phyloP scores from a whole-genome alignment of 2,888 invertebrate genomes.

The Anthophora plumipes region DNA sequence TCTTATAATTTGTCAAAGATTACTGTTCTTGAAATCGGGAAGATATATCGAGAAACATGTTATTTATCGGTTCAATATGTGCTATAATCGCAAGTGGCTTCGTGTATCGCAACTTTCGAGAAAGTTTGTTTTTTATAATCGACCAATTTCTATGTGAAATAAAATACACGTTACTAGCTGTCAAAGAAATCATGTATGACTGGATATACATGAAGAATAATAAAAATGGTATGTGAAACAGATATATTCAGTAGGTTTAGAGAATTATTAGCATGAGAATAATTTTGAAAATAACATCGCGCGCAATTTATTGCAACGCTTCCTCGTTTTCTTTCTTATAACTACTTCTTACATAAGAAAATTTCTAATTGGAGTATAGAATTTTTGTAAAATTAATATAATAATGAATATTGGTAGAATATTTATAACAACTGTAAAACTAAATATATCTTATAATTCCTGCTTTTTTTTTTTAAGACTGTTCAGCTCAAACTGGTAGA shows the following conservation, averaged over 20 bases:
- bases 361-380: too few species aligned
- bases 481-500: constrained; percentile 88
- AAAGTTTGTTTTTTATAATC: neutral
- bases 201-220: constrained; percentile 24
- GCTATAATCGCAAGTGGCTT: constrained; percentile 30
- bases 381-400: neutral
- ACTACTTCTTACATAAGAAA: neutral
- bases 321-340: neutral
- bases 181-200: neutral
- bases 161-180: constrained; percentile 13
- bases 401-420: neutral
- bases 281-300: constrained; percentile 8
- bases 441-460: neutral
- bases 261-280: neutral
- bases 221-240: constrained; percentile 40
- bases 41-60: constrained; percentile 25
- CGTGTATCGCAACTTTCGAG: constrained; percentile 18
- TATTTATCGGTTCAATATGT: constrained; percentile 33
- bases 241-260: neutral
- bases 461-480: constrained; percentile 84
- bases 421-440: neutral
- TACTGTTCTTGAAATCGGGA: neutral
- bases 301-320: neutral
- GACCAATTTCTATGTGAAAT: neutral
- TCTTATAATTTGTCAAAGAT: neutral